phyloP scores from a whole-genome alignment of 2,888 invertebrate genomes.

The Troides oblongomaculatus region DNA sequence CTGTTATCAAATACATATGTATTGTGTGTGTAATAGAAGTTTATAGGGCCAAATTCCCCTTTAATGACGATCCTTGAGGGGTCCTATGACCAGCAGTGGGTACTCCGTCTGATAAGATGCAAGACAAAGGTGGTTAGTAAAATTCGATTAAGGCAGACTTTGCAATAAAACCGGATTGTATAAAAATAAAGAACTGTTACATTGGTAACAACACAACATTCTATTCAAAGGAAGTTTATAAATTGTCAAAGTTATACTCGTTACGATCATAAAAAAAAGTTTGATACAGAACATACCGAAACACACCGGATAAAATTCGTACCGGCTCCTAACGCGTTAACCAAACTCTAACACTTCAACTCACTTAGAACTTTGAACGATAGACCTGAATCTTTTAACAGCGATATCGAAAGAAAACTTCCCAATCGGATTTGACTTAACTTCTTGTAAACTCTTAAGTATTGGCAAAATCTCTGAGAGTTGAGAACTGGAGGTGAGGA shows the following conservation, averaged over 20 bases:
- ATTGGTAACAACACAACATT: not conserved
- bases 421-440: constrained; percentile 66
- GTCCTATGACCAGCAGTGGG: too few relatives aligned
- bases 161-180: not conserved
- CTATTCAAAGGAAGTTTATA: not conserved
- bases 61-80: too few relatives aligned
- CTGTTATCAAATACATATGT: too few relatives aligned
- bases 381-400: constrained; percentile 52
- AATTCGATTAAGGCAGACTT: not conserved
- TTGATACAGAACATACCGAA: not conserved
- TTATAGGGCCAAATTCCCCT: too few relatives aligned
- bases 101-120: too few relatives aligned
- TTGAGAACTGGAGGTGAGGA: constrained; percentile 45
- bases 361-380: constrained; percentile 25
- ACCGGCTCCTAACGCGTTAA: constrained; percentile 18
- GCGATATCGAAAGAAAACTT: constrained; percentile 63
- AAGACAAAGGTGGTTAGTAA: not conserved
- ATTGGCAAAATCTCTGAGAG: constrained; percentile 49
- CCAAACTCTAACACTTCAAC: constrained; percentile 27
- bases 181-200: not conserved
- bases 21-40: too few relatives aligned
- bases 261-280: constrained; percentile 2
- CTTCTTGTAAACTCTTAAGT: constrained; percentile 69
- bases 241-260: not conserved
- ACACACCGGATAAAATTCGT: constrained; percentile 11